These are phyloP conservation scores for Grapholita molesta DNA, from an alignment of 1,140 invertebrate species.

Conservation along the genomic window DNA sequence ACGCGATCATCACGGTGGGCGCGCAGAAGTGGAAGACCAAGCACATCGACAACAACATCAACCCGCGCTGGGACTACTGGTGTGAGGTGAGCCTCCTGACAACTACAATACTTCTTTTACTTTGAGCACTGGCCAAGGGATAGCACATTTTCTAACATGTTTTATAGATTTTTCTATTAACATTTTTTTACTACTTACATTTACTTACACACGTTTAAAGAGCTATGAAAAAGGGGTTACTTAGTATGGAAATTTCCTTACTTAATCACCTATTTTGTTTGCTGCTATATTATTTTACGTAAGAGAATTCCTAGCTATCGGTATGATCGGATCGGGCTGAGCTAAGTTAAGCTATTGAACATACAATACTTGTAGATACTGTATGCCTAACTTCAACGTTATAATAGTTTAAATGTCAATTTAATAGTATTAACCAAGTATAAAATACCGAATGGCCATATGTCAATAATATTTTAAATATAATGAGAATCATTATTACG, in stretches of 20 bases:
- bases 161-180: not conserved
- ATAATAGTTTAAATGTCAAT: no score
- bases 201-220: no score
- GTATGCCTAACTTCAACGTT: no score
- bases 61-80: slow-evolving; percentile 96
- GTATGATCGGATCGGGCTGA: no score
- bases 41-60: slow-evolving; percentile 93
- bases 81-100: slow-evolving; percentile 87
- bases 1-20: slow-evolving; percentile 92
- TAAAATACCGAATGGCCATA: no score
- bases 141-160: slow-evolving; percentile 21
- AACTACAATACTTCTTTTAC: slow-evolving; percentile 1
- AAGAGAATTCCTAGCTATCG: not conserved
- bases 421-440: no score
- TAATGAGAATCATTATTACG: no score
- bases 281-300: not conserved
- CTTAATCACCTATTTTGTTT: not conserved
- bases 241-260: not conserved
- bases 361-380: no score
- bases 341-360: not conserved
- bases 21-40: slow-evolving; percentile 93
- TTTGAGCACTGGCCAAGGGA: slow-evolving; percentile 29
- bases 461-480: no score
- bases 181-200: not conserved
- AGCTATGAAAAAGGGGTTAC: not conserved